Conservation (phyloP, 64 coral and sea anemone genomes). For the Dendronephthya gigantea region DNA sequence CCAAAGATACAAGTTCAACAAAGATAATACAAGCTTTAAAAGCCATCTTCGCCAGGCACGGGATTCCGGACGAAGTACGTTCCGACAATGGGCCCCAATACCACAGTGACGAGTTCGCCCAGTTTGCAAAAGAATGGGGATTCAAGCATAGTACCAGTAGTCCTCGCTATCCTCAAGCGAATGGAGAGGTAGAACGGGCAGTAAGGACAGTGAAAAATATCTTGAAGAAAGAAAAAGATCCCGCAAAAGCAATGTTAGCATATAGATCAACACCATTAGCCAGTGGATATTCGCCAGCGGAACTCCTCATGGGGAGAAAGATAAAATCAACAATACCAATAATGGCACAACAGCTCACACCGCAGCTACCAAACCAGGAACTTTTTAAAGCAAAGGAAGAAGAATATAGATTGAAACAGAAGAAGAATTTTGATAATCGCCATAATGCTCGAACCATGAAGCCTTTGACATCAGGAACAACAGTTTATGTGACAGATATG, state of each 20-base stretch:
- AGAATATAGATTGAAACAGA: no score
- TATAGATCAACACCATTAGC: not conserved
- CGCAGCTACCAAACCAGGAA: no score
- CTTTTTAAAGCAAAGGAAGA: no score
- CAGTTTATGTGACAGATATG: not conserved
- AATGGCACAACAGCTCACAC: not conserved
- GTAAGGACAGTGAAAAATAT: slow-evolving; percentile 8
- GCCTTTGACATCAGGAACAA: not conserved
- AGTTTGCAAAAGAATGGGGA: slow-evolving; percentile 20
- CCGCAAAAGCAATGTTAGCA: not conserved
- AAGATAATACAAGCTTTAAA: not conserved
- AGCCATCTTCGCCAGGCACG: not conserved
- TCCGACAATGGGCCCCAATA: not conserved
- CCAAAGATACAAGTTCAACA: not conserved
- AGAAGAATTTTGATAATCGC: not conserved
- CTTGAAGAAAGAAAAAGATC: not conserved
- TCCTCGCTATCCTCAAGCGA: no score
- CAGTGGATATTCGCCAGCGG: not conserved
- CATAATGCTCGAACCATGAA: not conserved
- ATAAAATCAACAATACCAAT: not conserved
- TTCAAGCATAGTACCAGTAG: slow-evolving; percentile 3
- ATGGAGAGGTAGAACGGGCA: slow-evolving; percentile 15
- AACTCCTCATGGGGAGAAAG: not conserved
- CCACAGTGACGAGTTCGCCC: slow-evolving; percentile 1
- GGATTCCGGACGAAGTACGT: slow-evolving; percentile 14